These are phyloP conservation scores for Nowickia ferox DNA, from an alignment of 2,888 invertebrate genomes.

Conservation along the genomic window DNA sequence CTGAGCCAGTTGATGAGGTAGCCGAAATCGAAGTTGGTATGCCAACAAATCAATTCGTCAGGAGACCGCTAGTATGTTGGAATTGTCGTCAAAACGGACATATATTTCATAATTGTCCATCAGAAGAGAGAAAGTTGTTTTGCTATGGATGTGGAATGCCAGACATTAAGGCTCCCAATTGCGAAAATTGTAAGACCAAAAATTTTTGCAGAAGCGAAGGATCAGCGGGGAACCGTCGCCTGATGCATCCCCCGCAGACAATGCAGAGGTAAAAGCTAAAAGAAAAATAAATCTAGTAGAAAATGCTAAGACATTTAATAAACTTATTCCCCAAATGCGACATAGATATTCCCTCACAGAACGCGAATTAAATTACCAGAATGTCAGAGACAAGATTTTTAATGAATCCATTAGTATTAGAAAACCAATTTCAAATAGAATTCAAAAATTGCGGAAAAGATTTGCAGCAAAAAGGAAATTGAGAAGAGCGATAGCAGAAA, in stretches of 20 bases:
- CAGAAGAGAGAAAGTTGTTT: too few species aligned
- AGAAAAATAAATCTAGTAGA: neutral
- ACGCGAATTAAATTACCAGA: neutral
- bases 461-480: neutral
- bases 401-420: neutral
- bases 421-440: neutral
- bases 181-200: too few species aligned
- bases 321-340: slow-evolving; percentile 12
- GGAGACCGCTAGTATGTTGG: too few species aligned
- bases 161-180: too few species aligned
- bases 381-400: slow-evolving; percentile 12
- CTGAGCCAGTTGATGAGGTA: too few species aligned
- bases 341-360: neutral
- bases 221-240: neutral
- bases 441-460: neutral
- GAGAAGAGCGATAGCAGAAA: neutral
- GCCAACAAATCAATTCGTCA: too few species aligned
- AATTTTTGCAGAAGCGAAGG: neutral
- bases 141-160: too few species aligned
- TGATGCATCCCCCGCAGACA: neutral
- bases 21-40: too few species aligned
- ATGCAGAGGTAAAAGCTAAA: neutral
- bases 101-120: too few species aligned
- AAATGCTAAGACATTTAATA: neutral
- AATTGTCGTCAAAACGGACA: too few species aligned